These are phyloP conservation scores for Sanderia malayensis DNA, from an alignment of 30 jellyfish, hydroid and myxozoan species.

Conservation along the genomic window DNA sequence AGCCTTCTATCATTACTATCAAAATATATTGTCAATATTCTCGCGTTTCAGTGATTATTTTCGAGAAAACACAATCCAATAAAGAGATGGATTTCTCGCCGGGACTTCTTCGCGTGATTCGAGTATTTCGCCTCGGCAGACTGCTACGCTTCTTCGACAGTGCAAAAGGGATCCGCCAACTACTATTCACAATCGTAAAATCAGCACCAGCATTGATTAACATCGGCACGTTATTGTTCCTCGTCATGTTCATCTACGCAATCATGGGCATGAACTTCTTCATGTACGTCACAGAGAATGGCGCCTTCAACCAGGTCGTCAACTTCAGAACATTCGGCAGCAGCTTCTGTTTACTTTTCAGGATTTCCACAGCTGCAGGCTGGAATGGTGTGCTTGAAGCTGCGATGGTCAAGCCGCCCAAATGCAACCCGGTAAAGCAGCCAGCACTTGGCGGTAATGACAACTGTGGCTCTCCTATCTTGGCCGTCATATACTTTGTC, in stretches of 20 bases:
- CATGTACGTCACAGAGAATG: constrained; percentile 63
- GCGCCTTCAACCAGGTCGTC: constrained; percentile 75
- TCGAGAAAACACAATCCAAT: constrained; percentile 49
- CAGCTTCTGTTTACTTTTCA: constrained; percentile 92
- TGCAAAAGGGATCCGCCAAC: constrained; percentile 85
- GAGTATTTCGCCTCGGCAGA: constrained; percentile 92
- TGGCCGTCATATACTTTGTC: constrained; percentile 76
- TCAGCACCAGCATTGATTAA: constrained; percentile 95
- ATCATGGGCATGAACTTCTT: constrained; percentile 92
- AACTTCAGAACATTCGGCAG: constrained; percentile 90
- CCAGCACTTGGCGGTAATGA: constrained; percentile 27
- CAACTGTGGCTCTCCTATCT: constrained; percentile 76
- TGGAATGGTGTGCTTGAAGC: constrained; percentile 97
- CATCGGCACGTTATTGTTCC: constrained; percentile 89
- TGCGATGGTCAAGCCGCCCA: constrained; percentile 88
- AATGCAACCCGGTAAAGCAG: constrained; percentile 48
- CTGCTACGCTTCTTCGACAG: constrained; percentile 98
- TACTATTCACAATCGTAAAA: constrained; percentile 85
- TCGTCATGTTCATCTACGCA: constrained; percentile 88
- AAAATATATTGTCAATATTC: neutral
- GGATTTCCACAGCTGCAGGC: constrained; percentile 98
- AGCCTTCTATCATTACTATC: no score
- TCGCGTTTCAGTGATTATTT: constrained; percentile 66
- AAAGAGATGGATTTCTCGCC: constrained; percentile 78
- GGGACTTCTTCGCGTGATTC: constrained; percentile 92